Evolutionary conservation across 1,140 invertebrate species (phyloP), one percentile per base, ranked within the genome.

Genomic region (Notospermus geniculatus): DNA sequence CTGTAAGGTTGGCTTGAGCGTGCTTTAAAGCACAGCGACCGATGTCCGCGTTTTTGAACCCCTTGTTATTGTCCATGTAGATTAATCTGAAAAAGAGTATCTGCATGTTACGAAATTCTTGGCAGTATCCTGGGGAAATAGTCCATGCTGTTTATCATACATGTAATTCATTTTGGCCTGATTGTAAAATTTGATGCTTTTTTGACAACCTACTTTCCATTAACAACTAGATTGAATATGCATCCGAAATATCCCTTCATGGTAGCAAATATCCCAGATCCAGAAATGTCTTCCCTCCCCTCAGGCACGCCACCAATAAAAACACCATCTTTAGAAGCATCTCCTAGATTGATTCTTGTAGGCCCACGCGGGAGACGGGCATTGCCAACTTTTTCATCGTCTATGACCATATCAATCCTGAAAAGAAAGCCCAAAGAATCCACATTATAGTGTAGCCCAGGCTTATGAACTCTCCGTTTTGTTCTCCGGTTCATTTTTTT

Each of bases 191-290:
- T n/a, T n/a, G n/a, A n/a, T n/a, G n/a, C n/a, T n/a, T n/a, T n/a
- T n/a, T n/a, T n/a, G n/a, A n/a, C n/a, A 17, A 84, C 86, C 84
- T 81, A 90, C 88, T 86, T 83, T 65, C 91, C 87, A 73, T 91
- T 90, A 63, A 92, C 87, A 59, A 91, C 87, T 19, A 89, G 85
- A 81, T 95, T 90, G 67, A 87, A 88, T 23, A 95, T 88, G 5
- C 89, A 88, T 29, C 92, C 92, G 59, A 84, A 83, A 7, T 90
- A 78, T 53, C 84, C 83, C 46, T 79, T 70, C 23, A 72, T 81
- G 0, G 84, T 86, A 0, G 83, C 80, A 2, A 85, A 82, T 75
- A 86, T 83, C 32, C 83, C 83, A 9, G 82, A 81, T 43, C 83
- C 81, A 57, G 83, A 82, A 15, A 85, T 82, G 15, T 62, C 77